Conservation (phyloP, 2,113 vertebrate genomes). For the Poecilia latipinna region DNA sequence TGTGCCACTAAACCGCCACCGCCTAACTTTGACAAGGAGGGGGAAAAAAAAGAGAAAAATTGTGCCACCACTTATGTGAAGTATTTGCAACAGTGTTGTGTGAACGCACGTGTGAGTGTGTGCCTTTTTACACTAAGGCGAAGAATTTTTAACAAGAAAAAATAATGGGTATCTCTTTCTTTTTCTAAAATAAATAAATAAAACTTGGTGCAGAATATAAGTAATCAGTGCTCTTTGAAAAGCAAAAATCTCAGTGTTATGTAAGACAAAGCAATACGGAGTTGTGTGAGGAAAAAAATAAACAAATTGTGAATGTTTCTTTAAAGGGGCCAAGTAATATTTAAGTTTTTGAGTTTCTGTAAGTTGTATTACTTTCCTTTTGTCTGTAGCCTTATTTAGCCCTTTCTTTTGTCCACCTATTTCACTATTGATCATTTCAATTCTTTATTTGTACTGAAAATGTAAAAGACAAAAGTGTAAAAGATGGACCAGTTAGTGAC, state of each 20-base stretch:
- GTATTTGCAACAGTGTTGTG: conserved; percentile 56
- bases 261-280: conserved; percentile 79
- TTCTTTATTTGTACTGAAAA: conserved; percentile 5
- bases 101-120: conserved; percentile 21
- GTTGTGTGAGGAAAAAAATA: conserved; percentile 53
- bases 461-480: conserved; percentile 17
- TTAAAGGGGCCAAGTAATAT: conserved; percentile 65
- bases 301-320: conserved; percentile 40
- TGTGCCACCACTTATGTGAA: conserved; percentile 59
- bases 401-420: conserved; percentile 44
- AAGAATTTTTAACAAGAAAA: conserved; percentile 11
- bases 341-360: conserved; percentile 52
- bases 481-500: conserved; percentile 40
- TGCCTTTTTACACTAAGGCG: conserved; percentile 63
- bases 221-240: conserved; percentile 55
- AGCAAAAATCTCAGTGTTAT: conserved; percentile 77
- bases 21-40: conserved; percentile 10
- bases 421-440: conserved; percentile 55
- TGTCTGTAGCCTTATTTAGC: conserved; percentile 31
- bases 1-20: conserved; percentile 56
- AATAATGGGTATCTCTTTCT: conserved; percentile 54
- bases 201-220: conserved; percentile 29
- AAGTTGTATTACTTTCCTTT: conserved; percentile 42
- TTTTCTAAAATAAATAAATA: background rate
- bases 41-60: background rate